Evolutionary conservation across 2,797 vertebrate species (phyloP), one percentile per base, ranked within the genome.

Genomic region (Staurois parvus): DNA sequence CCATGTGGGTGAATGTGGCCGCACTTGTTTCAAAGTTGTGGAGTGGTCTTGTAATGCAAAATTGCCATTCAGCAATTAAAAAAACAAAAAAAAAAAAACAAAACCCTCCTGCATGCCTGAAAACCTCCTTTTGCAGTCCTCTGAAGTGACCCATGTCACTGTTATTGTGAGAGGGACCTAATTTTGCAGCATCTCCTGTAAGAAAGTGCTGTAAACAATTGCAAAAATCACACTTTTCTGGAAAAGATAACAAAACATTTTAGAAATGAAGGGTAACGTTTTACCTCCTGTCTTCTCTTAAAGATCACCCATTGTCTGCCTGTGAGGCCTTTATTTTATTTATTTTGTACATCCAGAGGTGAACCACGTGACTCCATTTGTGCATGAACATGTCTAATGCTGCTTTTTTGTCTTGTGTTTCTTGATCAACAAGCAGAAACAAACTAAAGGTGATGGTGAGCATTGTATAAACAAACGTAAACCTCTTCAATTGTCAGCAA

Each of bases 401-500:
- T 37, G 37, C 37, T 5, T 59, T 59, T 59, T 24, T 59, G 5
- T 59, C 1, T 24, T 59, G 1, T 59, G 48, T 52, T 21, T n/a
- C 21, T 6, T 29, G 10, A 28, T 9, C 24, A 68, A 29, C 12
- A 34, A 26, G n/a, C 64, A 28, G 77, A 68, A 79, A 68, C 40
- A 68, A 79, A 40, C 59, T 42, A 1, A 67, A 79, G 64, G 77
- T 48, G 77, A 68, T 5, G 40, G 1, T 79, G 37, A n/a, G 32
- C 10, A 17, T 79, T 42, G 64, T 79, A 26, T 68, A 45, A 17
- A 48, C 64, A 79, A 29, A 21, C 9, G 1, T n/a, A n/a, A 40
- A n/a, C 30, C 59, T n/a, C n/a, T 64, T 52, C 48, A 52, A 5
- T 19, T 52, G 15, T 19, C 19, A 6, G 48, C 2, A 19, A 17